phyloP scores from a whole-genome alignment of 2,888 invertebrate species.

The Epistrophe eligans region DNA sequence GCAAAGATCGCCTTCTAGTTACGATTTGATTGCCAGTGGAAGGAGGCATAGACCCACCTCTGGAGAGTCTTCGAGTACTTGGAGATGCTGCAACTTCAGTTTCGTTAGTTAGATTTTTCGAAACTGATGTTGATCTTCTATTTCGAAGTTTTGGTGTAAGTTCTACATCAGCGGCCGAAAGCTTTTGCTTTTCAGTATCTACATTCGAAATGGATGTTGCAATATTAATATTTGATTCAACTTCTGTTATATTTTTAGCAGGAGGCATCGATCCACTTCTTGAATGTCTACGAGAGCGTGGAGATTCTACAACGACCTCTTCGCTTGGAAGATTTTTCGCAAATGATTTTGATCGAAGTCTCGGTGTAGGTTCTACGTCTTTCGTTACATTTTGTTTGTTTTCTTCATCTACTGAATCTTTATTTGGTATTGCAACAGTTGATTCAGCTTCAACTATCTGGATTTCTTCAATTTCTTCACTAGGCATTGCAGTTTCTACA shows the following conservation, averaged over 20 bases:
- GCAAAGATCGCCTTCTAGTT: slow-evolving; percentile 76
- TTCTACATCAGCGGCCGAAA: not conserved
- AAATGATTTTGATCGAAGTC: slow-evolving; percentile 39
- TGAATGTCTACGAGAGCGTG: slow-evolving; percentile 64
- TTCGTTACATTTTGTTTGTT: not conserved
- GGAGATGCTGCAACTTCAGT: slow-evolving; percentile 46
- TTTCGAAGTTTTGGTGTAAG: slow-evolving; percentile 34
- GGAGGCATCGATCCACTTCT: slow-evolving; percentile 77
- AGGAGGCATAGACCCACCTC: slow-evolving; percentile 77
- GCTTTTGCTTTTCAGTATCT: not conserved
- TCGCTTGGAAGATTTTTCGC: slow-evolving; percentile 13
- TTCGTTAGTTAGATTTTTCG: slow-evolving; percentile 18
- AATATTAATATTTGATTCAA: slow-evolving; percentile 65
- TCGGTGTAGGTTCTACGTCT: slow-evolving; percentile 11
- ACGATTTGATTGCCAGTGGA: slow-evolving; percentile 71
- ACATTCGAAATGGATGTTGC: not conserved
- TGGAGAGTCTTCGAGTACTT: slow-evolving; percentile 62
- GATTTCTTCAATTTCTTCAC: not conserved
- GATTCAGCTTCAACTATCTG: slow-evolving; percentile 8
- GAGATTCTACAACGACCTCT: slow-evolving; percentile 21
- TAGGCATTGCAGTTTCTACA: not conserved
- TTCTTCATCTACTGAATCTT: not conserved
- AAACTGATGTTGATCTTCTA: slow-evolving; percentile 51
- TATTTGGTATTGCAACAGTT: not conserved
- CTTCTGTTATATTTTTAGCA: slow-evolving; percentile 19